Conservation (phyloP, 1,140 invertebrate genomes). For the Alviniconcha marisindica region DNA sequence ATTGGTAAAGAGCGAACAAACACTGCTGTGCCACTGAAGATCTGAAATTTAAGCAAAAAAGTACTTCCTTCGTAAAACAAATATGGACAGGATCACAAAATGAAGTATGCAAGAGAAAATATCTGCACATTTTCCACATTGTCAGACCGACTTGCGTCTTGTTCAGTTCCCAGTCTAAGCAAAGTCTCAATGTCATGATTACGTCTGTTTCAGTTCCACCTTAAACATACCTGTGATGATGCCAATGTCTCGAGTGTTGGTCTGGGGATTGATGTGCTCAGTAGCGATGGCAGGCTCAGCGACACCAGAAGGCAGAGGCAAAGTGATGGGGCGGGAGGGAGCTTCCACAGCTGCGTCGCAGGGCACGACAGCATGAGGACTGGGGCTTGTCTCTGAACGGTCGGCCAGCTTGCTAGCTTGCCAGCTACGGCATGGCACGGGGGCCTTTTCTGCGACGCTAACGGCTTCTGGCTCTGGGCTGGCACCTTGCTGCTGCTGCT, state of each 20-base stretch:
- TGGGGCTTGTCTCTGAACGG: background rate
- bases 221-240: constrained; percentile 20
- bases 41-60: too few species aligned
- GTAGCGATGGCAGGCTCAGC: background rate
- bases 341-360: background rate
- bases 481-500: too few species aligned
- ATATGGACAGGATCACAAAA: too few species aligned
- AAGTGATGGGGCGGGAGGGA: constrained; percentile 1
- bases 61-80: too few species aligned
- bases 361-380: constrained; percentile 8
- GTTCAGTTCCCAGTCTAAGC: too few species aligned
- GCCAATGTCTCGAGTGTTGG: constrained; percentile 16
- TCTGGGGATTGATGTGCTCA: background rate
- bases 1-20: too few species aligned
- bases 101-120: too few species aligned
- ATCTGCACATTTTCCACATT: too few species aligned
- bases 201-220: background rate
- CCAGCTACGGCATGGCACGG: constrained; percentile 11
- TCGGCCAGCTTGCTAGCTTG: constrained; percentile 29
- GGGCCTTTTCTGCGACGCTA: background rate
- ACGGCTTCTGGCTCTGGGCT: background rate
- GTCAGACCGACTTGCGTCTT: too few species aligned
- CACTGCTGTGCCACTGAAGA: too few species aligned
- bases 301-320: background rate
- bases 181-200: too few species aligned